Evolutionary conservation across 2,797 vertebrate genomes (phyloP), one percentile per base, ranked within the genome.

Genomic region (Peromyscus melanophrys): DNA sequence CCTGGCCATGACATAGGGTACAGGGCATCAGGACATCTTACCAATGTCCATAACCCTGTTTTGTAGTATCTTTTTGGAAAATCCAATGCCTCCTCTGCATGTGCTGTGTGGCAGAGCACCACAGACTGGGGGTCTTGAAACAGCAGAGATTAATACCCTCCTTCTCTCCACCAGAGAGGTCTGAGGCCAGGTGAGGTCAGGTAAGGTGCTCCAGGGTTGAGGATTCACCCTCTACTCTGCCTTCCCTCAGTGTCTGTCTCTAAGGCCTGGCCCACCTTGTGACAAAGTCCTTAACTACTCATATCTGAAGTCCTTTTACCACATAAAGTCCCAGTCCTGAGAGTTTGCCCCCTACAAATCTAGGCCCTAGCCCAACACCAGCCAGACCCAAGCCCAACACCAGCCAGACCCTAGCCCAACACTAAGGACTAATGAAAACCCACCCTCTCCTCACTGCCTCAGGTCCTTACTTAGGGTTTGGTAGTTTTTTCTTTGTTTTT

Each of bases 341-440:
- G 76, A 31, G 40, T 34, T 14, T 46, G 21, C n/a, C 34, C 1
- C 6, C 8, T 27, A 0, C 21, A 8, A 21, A 37, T 10, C 75
- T 17, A 55, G 52, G 16, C 14, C 16, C 52, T 55, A 55, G 16
- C 14, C 16, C 52, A 55, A 52, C 49, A 55, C 52, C 52, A 55
- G 52, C 52, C 9, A 1, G 75, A 49, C 46, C 10, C 46, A 6
- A 49, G 10, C 46, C 46, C 46, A 49, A 49, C 46, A 40, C 40
- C 52, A 55, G 52, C 52, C 9, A 1, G 75, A 49, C 46, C 10
- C 46, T 49, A 49, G 10, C 46, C 46, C 46, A 49, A 49, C 46
- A 40, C 40, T 3, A 2, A 37, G 40, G 14, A 0, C 0, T 16
- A 0, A 4, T 4, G 9, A 5, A 7, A 1, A n/a, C 5, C 25